Base-by-base conservation (phyloP, 92 coral and sea anemone species). In the Parazoanthus atlanticus region DNA sequence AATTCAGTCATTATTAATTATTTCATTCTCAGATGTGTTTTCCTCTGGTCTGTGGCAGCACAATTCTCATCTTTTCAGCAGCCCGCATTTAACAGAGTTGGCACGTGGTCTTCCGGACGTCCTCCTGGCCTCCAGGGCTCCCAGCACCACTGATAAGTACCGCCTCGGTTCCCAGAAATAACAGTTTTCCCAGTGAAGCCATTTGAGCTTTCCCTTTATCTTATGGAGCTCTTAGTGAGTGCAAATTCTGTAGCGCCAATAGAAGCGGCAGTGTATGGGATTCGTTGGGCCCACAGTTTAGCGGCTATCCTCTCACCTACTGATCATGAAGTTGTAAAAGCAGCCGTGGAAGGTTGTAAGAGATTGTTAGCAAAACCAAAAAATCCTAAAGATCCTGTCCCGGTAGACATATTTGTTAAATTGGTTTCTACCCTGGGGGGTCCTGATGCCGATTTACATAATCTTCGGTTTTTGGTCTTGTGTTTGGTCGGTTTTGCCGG, bases 281-380 rank as follows among this genome's bases (percentile, higher is more conserved):
- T 79, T 76, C 79, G 86, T 38, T 79, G 86, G 86, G 86, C 86
- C 28, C 90, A 54, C 64, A 13, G 23, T 13, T 12, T 54, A 17
- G 64, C 64, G 23, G 64, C 64, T 17, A 17, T 54, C 64, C 64
- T 19, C 23, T 54, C 64, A 2, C 64, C 64, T 54, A 54, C 64
- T 13, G 64, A 54, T 54, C 64, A 54, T 17, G 23, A 17, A 12
- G 2, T 73, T 73, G 78, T 73, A 13, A 34, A 29, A n/a, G 3
- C 78, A 10, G 23, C 32, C 8, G 15, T 73, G 3, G 78, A 73
- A 21, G 78, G 78, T 6, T 73, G 78, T 34, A 73, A 34, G 5
- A 19, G 78, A 73, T n/a, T 73, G 78, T 21, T 73, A 4, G 5
- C 79, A 13, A 74, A 74, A 38, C 79, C 38, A 13, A 6, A 17